Evolutionary conservation across 2,888 invertebrate species (phyloP).

Genomic region (Myopa tessellatipennis): DNA sequence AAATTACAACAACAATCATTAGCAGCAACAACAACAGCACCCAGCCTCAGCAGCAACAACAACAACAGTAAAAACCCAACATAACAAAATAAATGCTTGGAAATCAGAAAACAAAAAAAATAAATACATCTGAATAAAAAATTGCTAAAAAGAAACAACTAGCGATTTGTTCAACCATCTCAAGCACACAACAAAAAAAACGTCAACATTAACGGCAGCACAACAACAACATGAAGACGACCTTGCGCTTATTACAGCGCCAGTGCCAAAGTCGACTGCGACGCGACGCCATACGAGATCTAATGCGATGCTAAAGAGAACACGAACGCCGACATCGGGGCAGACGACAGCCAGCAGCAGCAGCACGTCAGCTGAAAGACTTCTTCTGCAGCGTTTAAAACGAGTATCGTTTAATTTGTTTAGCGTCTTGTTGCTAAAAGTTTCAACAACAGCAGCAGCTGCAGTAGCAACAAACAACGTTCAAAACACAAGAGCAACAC

Average conservation of each 20-base stretch:
- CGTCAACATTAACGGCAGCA: too few relatives aligned
- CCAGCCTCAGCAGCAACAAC: neutral
- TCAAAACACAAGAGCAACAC: too few relatives aligned
- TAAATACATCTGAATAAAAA: neutral
- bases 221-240: constrained; percentile 46
- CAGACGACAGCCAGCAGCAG: neutral
- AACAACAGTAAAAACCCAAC: neutral
- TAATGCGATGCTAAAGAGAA: neutral
- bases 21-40: neutral
- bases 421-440: neutral
- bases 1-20: neutral
- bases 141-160: neutral
- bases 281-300: neutral
- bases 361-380: neutral
- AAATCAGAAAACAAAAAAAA: neutral
- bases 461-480: constrained; percentile 34
- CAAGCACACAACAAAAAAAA: neutral
- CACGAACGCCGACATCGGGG: neutral
- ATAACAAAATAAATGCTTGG: constrained; percentile 7
- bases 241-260: constrained; percentile 57
- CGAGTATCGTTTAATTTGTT: neutral
- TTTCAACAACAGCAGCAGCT: constrained; percentile 7
- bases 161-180: neutral
- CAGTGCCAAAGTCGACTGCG: constrained; percentile 51
- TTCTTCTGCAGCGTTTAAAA: neutral